Evolutionary conservation across 2,113 vertebrate species (phyloP).

Genomic region (Cyprinodon variegatus): DNA sequence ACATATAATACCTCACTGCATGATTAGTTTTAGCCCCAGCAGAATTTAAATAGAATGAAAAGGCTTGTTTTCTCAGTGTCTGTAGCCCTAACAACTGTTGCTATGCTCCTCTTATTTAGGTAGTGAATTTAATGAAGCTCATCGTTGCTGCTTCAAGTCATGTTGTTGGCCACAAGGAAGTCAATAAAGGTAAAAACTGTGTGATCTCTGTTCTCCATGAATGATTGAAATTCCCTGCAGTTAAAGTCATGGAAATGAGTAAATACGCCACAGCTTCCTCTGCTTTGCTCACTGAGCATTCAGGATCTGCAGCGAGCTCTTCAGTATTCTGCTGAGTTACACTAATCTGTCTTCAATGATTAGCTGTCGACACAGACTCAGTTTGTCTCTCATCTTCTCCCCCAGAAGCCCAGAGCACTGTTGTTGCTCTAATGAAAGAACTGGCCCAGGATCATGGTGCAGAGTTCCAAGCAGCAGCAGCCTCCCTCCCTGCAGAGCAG

Average conservation of each 20-base stretch:
- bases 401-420: slow-evolving; percentile 79
- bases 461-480: slow-evolving; percentile 80
- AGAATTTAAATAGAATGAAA: neutral
- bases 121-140: slow-evolving; percentile 72
- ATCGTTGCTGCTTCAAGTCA: slow-evolving; percentile 71
- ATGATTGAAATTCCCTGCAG: no score
- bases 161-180: slow-evolving; percentile 63
- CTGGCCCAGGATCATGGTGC: slow-evolving; percentile 76
- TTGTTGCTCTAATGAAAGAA: slow-evolving; percentile 75
- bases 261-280: no score
- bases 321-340: neutral
- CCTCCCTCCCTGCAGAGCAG: slow-evolving; percentile 80
- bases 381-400: neutral
- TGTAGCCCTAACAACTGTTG: neutral
- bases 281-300: neutral
- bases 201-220: neutral
- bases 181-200: slow-evolving; percentile 71
- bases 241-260: no score
- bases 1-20: neutral
- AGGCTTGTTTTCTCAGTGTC: neutral
- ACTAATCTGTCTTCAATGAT: neutral
- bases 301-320: neutral
- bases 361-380: neutral
- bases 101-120: slow-evolving; percentile 45
- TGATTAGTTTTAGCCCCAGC: no score